Percentiles rank a stretch among this genome's conserved stretches.
Conservation (phyloP, 2,888 invertebrate genomes). For the Urechis unicinctus region DNA sequence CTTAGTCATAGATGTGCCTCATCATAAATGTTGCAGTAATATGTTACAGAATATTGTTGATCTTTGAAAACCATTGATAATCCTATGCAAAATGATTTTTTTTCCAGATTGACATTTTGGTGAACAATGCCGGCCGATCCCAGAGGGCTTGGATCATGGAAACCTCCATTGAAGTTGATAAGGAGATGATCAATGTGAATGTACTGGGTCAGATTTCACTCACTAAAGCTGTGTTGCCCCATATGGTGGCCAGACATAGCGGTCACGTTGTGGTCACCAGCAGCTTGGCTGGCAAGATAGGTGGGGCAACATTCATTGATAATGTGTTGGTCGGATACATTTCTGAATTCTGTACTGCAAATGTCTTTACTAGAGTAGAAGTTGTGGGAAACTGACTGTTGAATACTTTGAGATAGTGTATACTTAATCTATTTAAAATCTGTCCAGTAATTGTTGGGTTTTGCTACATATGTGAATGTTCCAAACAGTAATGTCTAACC, state of each 20-base stretch:
- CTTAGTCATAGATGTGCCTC: too few species aligned
- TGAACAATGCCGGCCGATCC: conserved; percentile 76
- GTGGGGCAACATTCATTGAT: conserved; percentile 30
- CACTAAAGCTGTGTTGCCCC: conserved; percentile 61
- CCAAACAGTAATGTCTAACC: too few species aligned
- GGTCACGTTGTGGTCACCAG: conserved; percentile 73
- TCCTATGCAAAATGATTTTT: neutral
- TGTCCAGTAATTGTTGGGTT: too few species aligned
- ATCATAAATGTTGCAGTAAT: too few species aligned
- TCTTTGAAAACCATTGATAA: too few species aligned
- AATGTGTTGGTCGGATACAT: too few species aligned
- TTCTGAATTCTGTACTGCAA: too few species aligned
- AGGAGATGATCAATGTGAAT: conserved; percentile 69
- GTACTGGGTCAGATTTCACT: conserved; percentile 68
- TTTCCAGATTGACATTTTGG: conserved; percentile 63
- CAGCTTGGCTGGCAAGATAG: conserved; percentile 66
- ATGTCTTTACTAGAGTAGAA: too few species aligned
- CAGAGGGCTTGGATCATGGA: conserved; percentile 69
- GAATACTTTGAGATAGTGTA: neutral
- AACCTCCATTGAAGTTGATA: conserved; percentile 66
- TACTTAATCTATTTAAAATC: neutral
- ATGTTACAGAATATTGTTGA: too few species aligned
- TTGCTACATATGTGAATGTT: too few species aligned
- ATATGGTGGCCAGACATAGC: conserved; percentile 53
- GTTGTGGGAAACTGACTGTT: too few species aligned